Evolutionary conservation across 1,140 invertebrate genomes (phyloP).

Genomic region (Sinonovacula constricta): DNA sequence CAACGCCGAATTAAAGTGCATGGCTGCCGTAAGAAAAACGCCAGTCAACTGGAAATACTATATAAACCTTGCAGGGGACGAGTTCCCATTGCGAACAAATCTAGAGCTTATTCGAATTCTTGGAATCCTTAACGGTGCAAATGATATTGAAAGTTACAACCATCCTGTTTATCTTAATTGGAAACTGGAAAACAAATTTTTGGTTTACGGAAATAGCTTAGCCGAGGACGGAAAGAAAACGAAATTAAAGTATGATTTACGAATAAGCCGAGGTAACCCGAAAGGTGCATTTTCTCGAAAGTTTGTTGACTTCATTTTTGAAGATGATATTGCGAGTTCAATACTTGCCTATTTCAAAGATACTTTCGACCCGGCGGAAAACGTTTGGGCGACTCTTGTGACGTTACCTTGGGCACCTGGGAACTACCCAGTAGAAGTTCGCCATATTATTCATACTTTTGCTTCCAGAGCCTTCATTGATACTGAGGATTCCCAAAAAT

Average conservation of each 20-base stretch:
- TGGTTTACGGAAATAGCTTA: conserved; percentile 8
- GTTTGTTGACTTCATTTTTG: conserved; percentile 56
- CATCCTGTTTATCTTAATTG: conserved; percentile 34
- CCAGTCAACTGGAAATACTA: conserved; percentile 66
- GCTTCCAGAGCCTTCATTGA: conserved; percentile 38
- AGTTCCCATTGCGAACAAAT: conserved; percentile 68
- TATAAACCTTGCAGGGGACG: conserved; percentile 65
- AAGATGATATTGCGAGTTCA: conserved; percentile 41
- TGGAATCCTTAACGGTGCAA: conserved; percentile 55
- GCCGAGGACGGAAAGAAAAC: conserved; percentile 20
- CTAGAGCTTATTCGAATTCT: conserved; percentile 62
- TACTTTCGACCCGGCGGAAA: conserved; percentile 59
- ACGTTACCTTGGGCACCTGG: conserved; percentile 55
- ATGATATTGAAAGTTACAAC: conserved; percentile 58
- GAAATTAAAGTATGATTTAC: conserved; percentile 26
- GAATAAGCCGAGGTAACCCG: conserved; percentile 55
- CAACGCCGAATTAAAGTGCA: conserved; percentile 60
- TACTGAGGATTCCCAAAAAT: conserved; percentile 5
- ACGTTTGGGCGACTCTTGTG: conserved; percentile 58
- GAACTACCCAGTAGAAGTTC: conserved; percentile 37
- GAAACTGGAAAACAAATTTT: conserved; percentile 43
- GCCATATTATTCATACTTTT: conserved; percentile 21
- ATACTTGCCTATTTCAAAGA: conserved; percentile 56
- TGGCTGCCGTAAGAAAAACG: conserved; percentile 30
- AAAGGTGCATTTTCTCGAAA: conserved; percentile 58